Base-by-base conservation (phyloP, 1,140 invertebrate genomes). In the Fopius arisanus region DNA sequence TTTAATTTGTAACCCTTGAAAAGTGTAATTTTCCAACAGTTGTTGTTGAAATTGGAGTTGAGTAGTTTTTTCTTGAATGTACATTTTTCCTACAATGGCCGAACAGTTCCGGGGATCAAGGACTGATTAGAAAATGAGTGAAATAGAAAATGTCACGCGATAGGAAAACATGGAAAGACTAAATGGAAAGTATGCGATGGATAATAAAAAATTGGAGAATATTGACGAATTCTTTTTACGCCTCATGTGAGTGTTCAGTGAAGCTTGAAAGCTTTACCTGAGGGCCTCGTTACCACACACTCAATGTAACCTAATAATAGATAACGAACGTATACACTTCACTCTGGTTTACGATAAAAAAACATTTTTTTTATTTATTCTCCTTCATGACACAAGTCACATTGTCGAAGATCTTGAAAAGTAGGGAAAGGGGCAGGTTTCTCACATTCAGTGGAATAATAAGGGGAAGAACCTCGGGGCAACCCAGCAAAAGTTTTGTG, bases 251-350 rank as follows among this genome's bases (percentile, higher is more conserved):
- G 43, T 62, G 12, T 3, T 28, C 21, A 28, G 28, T 28, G 54
- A 23, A 28, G 23, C 21, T 29, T 62, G 12, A 62, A 62, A 62
- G 21, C 54, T n/a, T 28, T 12, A 28, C 54, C 16, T 1, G 23
- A 62, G 54, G 28, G 54, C 23, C 54, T 62, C 23, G 54, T 62
- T 62, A 62, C 54, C 54, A 29, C 54, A 62, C 54, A 29, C 54
- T 62, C 23, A 62, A 26, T 62, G 21, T 62, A 62, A 62, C 28
- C 28, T 62, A 62, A 62, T 62, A 62, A 62, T 62, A 62, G 54
- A 62, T 62, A 62, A 62, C 54, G 54, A 62, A 62, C 23, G 9
- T 28, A 62, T 0, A 26, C 16, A 28, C 23, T 28, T 23, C 26
- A 21, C 54, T 62, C n/a, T 26, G 7, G 21, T 62, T 62, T 21